A percentile compares a stretch with the other conserved stretches of the same genome.
phyloP scores from a whole-genome alignment of 2,888 invertebrate genomes.

The Eueremaeus valkanovi region DNA sequence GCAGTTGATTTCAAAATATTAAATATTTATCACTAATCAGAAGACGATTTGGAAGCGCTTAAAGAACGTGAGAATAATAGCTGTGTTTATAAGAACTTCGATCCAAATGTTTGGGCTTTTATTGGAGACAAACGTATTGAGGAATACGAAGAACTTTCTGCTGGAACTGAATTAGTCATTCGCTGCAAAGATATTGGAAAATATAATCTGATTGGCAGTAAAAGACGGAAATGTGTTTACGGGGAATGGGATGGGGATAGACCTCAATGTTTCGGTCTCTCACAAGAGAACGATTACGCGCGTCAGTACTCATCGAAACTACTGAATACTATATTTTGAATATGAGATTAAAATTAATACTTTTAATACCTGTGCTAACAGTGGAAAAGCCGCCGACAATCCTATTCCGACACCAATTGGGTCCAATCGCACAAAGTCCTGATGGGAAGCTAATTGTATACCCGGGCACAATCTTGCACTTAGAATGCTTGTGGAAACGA shows the following conservation, averaged over 20 bases:
- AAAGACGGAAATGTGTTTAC: constrained; percentile 66
- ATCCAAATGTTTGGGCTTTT: constrained; percentile 74
- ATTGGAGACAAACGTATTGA: constrained; percentile 72
- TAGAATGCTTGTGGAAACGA: constrained; percentile 83
- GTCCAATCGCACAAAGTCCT: constrained; percentile 79
- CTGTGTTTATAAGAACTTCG: constrained; percentile 70
- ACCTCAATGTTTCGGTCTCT: constrained; percentile 73
- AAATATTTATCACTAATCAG: constrained; percentile 22
- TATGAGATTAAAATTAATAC: not conserved
- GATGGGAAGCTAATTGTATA: constrained; percentile 79
- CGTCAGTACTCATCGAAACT: constrained; percentile 55
- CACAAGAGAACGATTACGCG: constrained; percentile 80
- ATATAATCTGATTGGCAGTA: constrained; percentile 72
- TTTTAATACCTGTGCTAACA: constrained; percentile 49
- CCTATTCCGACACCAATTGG: constrained; percentile 71
- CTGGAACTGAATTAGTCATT: constrained; percentile 64
- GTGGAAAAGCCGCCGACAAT: constrained; percentile 83
- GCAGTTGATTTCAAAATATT: not conserved
- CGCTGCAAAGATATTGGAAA: constrained; percentile 83
- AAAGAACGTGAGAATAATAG: constrained; percentile 60
- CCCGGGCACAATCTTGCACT: constrained; percentile 76
- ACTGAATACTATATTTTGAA: not conserved
- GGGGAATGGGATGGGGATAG: constrained; percentile 76
- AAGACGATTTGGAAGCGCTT: constrained; percentile 38
- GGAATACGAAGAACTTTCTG: constrained; percentile 71